These are phyloP conservation scores for Drosophila ogumai DNA, from an alignment of 1,140 invertebrate genomes.

Conservation along the genomic window DNA sequence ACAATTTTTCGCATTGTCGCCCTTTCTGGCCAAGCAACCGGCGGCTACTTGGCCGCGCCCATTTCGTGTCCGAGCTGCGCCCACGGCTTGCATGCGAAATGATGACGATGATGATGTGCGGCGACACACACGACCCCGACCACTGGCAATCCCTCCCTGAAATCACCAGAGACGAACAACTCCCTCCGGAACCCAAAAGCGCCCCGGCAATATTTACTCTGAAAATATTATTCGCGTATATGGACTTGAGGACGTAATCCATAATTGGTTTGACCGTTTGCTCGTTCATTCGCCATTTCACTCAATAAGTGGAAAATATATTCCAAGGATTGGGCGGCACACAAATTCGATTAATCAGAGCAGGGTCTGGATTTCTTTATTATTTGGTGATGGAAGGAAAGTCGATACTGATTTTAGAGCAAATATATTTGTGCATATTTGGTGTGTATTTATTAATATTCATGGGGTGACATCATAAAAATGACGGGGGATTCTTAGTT, in stretches of 20 bases:
- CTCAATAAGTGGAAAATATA: constrained; percentile 36
- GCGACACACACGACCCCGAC: constrained; percentile 5
- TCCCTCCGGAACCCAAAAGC: constrained; percentile 25
- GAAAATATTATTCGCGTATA: constrained; percentile 79
- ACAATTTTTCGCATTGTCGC: constrained; percentile 83
- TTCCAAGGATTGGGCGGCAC: constrained; percentile 26
- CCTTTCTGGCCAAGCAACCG: constrained; percentile 71
- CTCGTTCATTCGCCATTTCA: constrained; percentile 59
- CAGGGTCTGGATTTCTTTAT: constrained; percentile 6
- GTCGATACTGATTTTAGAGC: constrained; percentile 10
- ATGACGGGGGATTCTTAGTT: not conserved
- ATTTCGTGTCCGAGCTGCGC: constrained; percentile 67
- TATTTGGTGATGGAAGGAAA: constrained; percentile 13
- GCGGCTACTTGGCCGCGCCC: constrained; percentile 73
- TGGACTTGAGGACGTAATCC: constrained; percentile 78
- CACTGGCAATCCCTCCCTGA: constrained; percentile 5
- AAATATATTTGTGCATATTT: not conserved
- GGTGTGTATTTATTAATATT: constrained; percentile 4
- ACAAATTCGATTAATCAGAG: constrained; percentile 32
- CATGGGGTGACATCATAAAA: not conserved
- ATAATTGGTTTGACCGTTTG: constrained; percentile 69
- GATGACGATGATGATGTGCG: constrained; percentile 61
- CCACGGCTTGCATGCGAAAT: constrained; percentile 71
- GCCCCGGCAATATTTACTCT: constrained; percentile 66
- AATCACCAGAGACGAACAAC: constrained; percentile 14